Percentiles rank a stretch among this genome's conserved stretches.
Conservation (phyloP, 2,797 vertebrate species). For the Bothrops alternatus region DNA sequence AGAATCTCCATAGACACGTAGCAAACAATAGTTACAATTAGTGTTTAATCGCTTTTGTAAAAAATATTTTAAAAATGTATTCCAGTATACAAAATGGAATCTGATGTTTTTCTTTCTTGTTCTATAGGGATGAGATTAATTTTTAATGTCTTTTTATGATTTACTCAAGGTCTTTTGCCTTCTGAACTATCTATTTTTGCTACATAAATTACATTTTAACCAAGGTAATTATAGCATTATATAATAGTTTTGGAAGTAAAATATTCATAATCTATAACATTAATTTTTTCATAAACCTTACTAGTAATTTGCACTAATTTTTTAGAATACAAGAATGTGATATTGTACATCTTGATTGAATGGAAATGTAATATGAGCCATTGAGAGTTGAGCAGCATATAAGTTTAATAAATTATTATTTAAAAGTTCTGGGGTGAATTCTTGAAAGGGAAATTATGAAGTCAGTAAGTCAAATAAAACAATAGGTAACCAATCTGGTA, state of each 20-base stretch:
- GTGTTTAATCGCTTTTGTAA: background rate
- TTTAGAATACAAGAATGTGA: background rate
- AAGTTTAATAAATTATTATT: background rate
- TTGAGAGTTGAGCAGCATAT: background rate
- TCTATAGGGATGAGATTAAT: background rate
- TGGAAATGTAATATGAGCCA: background rate
- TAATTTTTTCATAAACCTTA: background rate
- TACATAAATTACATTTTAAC: constrained; percentile 43
- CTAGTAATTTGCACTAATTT: background rate
- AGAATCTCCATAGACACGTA: too few species aligned
- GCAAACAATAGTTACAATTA: background rate
- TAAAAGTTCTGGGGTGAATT: background rate
- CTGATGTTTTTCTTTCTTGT: background rate
- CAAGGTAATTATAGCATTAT: constrained; percentile 46
- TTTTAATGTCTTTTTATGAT: constrained; percentile 29
- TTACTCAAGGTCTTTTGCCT: background rate
- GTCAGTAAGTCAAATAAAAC: background rate
- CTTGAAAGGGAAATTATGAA: background rate
- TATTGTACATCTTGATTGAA: background rate
- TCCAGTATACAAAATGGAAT: background rate
- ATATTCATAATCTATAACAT: constrained; percentile 41
- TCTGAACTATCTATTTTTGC: constrained; percentile 42
- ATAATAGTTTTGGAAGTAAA: constrained; percentile 49
- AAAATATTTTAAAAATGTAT: background rate
- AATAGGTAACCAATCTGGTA: background rate